Conservation (phyloP, 1,140 invertebrate genomes). For the Platorchestia sp. region DNA sequence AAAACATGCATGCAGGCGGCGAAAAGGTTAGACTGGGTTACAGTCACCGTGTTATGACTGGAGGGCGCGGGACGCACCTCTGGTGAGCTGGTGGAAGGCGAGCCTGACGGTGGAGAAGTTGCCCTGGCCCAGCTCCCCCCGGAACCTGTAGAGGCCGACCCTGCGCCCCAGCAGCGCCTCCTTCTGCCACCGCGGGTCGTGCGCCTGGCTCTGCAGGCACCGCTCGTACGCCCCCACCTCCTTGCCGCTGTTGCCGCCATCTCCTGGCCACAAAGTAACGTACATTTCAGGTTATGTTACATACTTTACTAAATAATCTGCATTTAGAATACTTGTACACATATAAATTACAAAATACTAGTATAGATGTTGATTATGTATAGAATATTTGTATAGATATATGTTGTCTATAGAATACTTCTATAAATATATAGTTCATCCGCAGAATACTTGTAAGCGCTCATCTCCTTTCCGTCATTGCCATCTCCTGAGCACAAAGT, state of each 20-base stretch:
- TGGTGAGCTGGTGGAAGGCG: constrained; percentile 85
- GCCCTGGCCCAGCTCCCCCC: constrained; percentile 83
- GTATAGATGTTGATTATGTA: too few species aligned
- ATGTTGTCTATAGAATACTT: too few species aligned
- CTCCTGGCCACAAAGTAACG: constrained; percentile 1
- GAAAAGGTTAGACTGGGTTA: not conserved
- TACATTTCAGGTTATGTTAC: too few species aligned
- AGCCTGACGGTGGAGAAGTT: constrained; percentile 93
- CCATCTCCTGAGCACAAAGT: too few species aligned
- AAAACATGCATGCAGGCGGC: not conserved
- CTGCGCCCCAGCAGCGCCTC: constrained; percentile 78
- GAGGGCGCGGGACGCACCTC: constrained; percentile 76
- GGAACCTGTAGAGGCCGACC: constrained; percentile 80
- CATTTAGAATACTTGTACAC: not conserved
- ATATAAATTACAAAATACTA: too few species aligned
- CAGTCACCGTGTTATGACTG: not conserved
- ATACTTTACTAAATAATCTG: too few species aligned
- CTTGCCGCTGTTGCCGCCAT: constrained; percentile 58
- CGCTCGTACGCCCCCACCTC: constrained; percentile 68
- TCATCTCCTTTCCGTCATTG: too few species aligned
- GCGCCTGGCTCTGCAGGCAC: constrained; percentile 70
- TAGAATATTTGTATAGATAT: too few species aligned
- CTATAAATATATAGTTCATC: too few species aligned
- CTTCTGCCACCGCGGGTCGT: constrained; percentile 74
- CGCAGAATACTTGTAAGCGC: too few species aligned